These are phyloP conservation scores for Metacarcinus magister DNA, from an alignment of 2,888 invertebrate genomes.

Conservation along the genomic window DNA sequence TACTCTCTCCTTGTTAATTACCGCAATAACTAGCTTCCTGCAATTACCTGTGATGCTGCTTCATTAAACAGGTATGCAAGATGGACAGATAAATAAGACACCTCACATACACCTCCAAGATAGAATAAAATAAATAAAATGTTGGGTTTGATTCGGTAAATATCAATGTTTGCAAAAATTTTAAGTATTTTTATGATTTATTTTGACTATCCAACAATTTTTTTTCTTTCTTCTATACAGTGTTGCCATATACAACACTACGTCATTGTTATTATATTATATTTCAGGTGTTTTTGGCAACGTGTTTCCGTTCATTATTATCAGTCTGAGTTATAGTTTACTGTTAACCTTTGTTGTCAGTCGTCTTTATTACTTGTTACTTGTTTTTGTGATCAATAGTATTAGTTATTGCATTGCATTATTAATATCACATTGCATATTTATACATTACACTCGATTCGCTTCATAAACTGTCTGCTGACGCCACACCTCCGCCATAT, in stretches of 20 bases:
- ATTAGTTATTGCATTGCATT: not conserved
- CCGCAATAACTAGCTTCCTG: not conserved
- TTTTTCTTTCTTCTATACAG: not conserved
- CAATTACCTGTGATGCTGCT: not conserved
- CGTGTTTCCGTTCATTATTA: not conserved
- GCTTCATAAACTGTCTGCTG: not conserved
- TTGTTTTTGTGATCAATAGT: not conserved
- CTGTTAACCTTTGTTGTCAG: not conserved
- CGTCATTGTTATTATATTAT: not conserved
- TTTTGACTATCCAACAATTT: not conserved
- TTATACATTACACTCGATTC: not conserved
- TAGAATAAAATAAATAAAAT: not conserved
- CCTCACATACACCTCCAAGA: not conserved
- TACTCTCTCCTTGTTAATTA: not conserved
- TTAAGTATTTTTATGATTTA: not conserved
- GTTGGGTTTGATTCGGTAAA: not conserved
- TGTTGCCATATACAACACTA: not conserved
- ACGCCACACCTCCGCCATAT: not conserved
- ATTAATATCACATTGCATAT: not conserved
- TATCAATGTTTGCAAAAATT: not conserved
- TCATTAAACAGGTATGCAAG: slow-evolving; percentile 35
- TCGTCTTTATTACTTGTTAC: not conserved
- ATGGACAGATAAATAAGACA: not conserved
- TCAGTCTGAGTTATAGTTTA: not conserved
- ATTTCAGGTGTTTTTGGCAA: not conserved